Evolutionary conservation across 2,113 vertebrate genomes (phyloP).

Genomic region (Parus major): DNA sequence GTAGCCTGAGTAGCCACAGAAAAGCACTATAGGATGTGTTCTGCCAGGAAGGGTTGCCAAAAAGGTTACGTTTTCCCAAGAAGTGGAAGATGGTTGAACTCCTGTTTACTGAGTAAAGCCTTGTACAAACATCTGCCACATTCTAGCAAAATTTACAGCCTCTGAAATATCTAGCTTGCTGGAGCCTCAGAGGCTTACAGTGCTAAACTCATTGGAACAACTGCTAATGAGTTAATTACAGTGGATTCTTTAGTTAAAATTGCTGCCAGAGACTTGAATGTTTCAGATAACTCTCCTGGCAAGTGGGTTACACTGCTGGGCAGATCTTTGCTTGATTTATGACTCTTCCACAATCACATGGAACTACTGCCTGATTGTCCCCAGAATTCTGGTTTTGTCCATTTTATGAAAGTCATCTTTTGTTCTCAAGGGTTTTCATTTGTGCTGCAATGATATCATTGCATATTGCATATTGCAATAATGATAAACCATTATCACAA

Average conservation of each 20-base stretch:
- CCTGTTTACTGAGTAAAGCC: constrained; percentile 7
- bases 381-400: neutral
- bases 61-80: neutral
- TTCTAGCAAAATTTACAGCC: constrained; percentile 49
- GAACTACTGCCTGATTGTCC: neutral
- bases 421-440: neutral
- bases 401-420: neutral
- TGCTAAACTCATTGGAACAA: constrained; percentile 56
- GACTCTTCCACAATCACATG: constrained; percentile 1
- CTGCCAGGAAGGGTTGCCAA: neutral
- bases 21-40: neutral
- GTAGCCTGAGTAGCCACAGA: neutral
- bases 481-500: neutral
- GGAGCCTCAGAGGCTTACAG: constrained; percentile 15
- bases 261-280: constrained; percentile 38
- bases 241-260: constrained; percentile 49
- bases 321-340: constrained; percentile 45
- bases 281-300: constrained; percentile 48
- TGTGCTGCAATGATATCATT: neutral
- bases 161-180: constrained; percentile 24
- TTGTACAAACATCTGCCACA: neutral
- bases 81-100: neutral
- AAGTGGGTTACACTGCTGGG: constrained; percentile 30
- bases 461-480: too few relatives aligned
- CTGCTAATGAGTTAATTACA: constrained; percentile 64